A percentile compares a stretch with the other conserved stretches of the same genome.
Conservation (phyloP, 2,797 vertebrate species). For the Neopelma chrysocephalum region DNA sequence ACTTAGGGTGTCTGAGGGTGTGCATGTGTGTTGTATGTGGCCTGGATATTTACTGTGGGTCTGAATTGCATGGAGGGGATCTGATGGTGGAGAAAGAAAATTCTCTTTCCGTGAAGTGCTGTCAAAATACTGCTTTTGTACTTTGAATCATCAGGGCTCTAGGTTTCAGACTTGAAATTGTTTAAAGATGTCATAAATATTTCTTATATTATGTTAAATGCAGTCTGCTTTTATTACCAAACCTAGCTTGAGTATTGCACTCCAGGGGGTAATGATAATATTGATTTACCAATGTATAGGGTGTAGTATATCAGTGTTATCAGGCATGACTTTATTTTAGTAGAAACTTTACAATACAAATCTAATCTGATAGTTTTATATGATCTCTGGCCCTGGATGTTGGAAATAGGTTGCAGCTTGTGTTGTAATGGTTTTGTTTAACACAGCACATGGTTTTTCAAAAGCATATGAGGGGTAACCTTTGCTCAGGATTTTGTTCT, state of each 20-base stretch:
- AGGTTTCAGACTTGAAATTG: not conserved
- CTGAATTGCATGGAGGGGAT: not conserved
- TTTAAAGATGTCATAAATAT: conserved; percentile 52
- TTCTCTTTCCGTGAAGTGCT: not conserved
- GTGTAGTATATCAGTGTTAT: not conserved
- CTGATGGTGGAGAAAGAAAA: not conserved
- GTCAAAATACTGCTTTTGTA: conserved; percentile 17
- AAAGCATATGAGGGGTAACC: conserved; percentile 7
- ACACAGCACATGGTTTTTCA: conserved; percentile 8
- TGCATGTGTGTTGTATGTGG: not conserved
- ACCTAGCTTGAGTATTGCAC: not conserved
- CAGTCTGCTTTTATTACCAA: conserved; percentile 17
- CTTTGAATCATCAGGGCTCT: conserved; percentile 2
- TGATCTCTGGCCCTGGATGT: conserved; percentile 28
- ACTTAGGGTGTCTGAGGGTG: not conserved
- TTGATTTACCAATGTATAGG: not conserved
- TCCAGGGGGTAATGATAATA: not conserved
- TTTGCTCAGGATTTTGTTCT: conserved; percentile 36
- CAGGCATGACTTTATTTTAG: conserved; percentile 21
- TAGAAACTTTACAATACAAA: conserved; percentile 33
- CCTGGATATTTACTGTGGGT: not conserved
- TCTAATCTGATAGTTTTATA: conserved; percentile 37
- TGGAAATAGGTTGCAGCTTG: conserved; percentile 30
- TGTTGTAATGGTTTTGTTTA: conserved; percentile 31
- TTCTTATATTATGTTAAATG: conserved; percentile 12